Evolutionary conservation across 2,113 vertebrate species (phyloP), one percentile per base, ranked within the genome.

Genomic region (Rutilus rutilus): DNA sequence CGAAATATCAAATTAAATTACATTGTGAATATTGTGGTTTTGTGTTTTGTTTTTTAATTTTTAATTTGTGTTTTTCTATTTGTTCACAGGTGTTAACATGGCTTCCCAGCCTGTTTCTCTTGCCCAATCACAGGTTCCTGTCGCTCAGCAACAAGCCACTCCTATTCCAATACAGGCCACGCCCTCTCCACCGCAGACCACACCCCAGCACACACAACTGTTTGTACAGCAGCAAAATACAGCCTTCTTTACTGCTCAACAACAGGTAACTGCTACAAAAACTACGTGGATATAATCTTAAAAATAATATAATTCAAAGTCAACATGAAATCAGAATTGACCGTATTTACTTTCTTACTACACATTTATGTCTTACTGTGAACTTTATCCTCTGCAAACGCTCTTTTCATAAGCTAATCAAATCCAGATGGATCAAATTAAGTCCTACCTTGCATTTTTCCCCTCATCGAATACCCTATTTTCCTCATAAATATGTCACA

Each of bases 171-270:
- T 88, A 23, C 95, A 93, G 82, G 84, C 88, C 64, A 89, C 93
- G 64, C 93, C 90, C 69, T 67, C 93, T 76, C 95, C 94, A 85
- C 92, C 95, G 4, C 97, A 97, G 91, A 93, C 95, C 78, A 95
- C 96, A 0, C 95, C 96, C 50, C 97, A 96, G 90, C 96, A 97
- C 83, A 96, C 97, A 85, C 97, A 97, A 89, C 95, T 97, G 36
- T 96, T 97, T 90, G 92, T 97, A 82, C 97, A 97, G 91, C 96
- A 96, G 89, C 97, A 93, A 84, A 91, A 90, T 1, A 77, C 89
- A 25, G 78, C 87, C 10, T 90, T 91, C 65, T 91, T 90, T 54
- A 87, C 65, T 17, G 88, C 91, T 0, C 95, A 95, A 1, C 91
- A 93, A 0, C 96, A 96, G 90, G 87, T 88, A 81, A 81, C 59